Evolutionary conservation across 2,888 invertebrate genomes (phyloP).

Genomic region (Oligia strigilis): DNA sequence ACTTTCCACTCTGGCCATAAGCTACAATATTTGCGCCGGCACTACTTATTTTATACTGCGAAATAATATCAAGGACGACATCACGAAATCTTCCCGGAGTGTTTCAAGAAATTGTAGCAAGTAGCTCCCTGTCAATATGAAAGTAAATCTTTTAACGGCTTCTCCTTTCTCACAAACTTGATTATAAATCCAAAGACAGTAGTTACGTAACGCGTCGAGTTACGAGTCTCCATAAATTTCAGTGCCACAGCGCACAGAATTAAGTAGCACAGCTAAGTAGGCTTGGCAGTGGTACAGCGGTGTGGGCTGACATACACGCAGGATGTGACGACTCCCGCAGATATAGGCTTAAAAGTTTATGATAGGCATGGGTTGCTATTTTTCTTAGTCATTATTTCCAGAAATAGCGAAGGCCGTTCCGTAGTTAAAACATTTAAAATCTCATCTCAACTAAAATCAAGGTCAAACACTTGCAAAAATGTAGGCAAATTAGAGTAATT

Average conservation of each 20-base stretch:
- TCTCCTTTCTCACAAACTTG: constrained; percentile 31
- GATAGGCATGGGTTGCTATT: constrained; percentile 7
- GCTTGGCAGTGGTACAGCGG: constrained; percentile 46
- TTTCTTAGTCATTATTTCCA: background rate
- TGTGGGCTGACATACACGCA: constrained; percentile 21
- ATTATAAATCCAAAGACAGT: constrained; percentile 31
- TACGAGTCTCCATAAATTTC: constrained; percentile 31
- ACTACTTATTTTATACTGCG: background rate
- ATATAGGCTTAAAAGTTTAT: constrained; percentile 18
- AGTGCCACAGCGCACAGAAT: constrained; percentile 36
- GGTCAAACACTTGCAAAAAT: background rate
- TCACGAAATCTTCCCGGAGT: background rate
- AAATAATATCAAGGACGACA: background rate
- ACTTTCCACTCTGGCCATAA: background rate
- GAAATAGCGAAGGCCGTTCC: background rate
- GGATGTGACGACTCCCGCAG: constrained; percentile 37
- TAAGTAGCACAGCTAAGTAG: constrained; percentile 46
- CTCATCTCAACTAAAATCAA: no score
- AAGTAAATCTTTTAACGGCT: constrained; percentile 6
- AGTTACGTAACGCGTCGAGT: constrained; percentile 35
- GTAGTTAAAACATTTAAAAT: background rate
- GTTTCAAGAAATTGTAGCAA: constrained; percentile 6
- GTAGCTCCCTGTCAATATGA: constrained; percentile 5
- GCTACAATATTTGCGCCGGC: no score
- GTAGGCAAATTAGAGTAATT: background rate